Conservation (phyloP, 2,888 invertebrate genomes). For the Agrilus biguttatus region DNA sequence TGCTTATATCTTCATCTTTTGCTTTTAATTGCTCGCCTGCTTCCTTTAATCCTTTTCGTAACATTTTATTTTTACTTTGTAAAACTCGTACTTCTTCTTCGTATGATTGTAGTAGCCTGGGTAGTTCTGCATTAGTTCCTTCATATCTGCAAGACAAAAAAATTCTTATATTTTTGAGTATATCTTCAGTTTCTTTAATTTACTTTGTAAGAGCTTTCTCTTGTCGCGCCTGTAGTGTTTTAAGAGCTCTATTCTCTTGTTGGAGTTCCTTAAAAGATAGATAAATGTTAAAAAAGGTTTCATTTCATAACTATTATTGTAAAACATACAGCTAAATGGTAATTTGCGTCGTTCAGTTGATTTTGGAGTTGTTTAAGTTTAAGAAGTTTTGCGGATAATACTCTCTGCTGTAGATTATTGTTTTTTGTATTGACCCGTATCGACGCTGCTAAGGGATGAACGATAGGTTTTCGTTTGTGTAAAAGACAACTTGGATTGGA, state of each 20-base stretch:
- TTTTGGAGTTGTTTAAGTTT: slow-evolving; percentile 65
- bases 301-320: neutral
- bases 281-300: neutral
- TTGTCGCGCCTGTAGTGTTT: slow-evolving; percentile 65
- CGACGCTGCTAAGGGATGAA: slow-evolving; percentile 24
- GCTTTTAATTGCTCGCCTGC: slow-evolving; percentile 49
- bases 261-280: slow-evolving; percentile 38
- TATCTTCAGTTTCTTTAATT: slow-evolving; percentile 6
- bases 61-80: slow-evolving; percentile 51
- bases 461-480: slow-evolving; percentile 23
- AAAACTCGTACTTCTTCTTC: slow-evolving; percentile 63
- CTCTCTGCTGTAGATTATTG: slow-evolving; percentile 39
- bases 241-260: slow-evolving; percentile 61
- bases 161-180: neutral
- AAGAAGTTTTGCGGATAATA: slow-evolving; percentile 62
- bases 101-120: slow-evolving; percentile 60
- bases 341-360: slow-evolving; percentile 65
- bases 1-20: slow-evolving; percentile 50
- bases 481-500: slow-evolving; percentile 30
- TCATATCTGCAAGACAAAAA: slow-evolving; percentile 41
- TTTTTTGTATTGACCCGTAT: slow-evolving; percentile 8
- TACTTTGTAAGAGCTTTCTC: slow-evolving; percentile 61
- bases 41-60: slow-evolving; percentile 49
- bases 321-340: slow-evolving; percentile 52
- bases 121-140: slow-evolving; percentile 63